phyloP scores from a whole-genome alignment of 2,113 vertebrate species.

The Cathartes aura region DNA sequence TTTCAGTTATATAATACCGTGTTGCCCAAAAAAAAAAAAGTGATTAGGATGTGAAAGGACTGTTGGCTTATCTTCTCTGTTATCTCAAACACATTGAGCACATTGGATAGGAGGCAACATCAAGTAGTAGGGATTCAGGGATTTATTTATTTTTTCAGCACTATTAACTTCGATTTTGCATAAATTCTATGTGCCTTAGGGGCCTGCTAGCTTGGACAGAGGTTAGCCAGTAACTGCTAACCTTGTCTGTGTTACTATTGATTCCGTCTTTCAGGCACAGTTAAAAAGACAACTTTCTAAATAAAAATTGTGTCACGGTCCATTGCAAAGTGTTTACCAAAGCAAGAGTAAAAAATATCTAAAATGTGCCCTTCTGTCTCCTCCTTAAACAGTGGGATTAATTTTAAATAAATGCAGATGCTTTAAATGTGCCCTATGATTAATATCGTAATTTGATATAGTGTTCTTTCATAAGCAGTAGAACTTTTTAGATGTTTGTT shows the following conservation, averaged over 20 bases:
- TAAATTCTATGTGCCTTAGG: background rate
- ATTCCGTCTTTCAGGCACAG: background rate
- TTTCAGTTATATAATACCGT: background rate
- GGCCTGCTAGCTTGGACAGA: background rate
- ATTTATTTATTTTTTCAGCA: background rate
- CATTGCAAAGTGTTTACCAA: background rate
- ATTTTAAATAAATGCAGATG: background rate
- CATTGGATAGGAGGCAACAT: background rate
- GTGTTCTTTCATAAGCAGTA: background rate
- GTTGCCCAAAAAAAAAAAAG: background rate
- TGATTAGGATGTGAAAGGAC: background rate
- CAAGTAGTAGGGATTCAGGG: background rate
- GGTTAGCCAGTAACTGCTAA: conserved; percentile 47
- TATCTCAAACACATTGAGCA: background rate
- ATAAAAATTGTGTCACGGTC: conserved; percentile 13
- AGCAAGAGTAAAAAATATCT: background rate
- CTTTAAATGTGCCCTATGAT: background rate
- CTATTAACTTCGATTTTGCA: conserved; percentile 16
- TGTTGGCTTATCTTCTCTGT: background rate
- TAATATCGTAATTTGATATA: background rate
- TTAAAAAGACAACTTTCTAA: conserved; percentile 21
- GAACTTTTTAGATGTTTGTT: background rate
- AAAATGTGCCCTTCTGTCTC: background rate
- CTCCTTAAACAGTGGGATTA: background rate
- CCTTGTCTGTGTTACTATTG: conserved; percentile 45